These are phyloP conservation scores for Artemia sinica DNA, from an alignment of 2,888 invertebrate species.

Conservation along the genomic window DNA sequence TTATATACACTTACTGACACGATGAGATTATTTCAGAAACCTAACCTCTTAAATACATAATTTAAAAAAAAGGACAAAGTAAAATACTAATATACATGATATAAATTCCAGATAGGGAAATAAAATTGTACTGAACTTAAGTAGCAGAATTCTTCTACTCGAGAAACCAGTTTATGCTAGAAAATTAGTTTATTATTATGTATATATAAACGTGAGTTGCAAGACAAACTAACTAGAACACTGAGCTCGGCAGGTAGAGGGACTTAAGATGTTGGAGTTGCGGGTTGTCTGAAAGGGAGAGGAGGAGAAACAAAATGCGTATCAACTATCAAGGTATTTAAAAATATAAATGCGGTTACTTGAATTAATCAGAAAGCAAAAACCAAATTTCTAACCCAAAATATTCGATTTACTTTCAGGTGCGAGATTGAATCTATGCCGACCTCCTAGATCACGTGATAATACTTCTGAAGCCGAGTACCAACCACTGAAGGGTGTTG, in stretches of 20 bases:
- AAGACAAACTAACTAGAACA: not conserved
- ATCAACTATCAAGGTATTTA: no score
- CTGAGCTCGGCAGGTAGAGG: not conserved
- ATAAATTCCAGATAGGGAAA: no score
- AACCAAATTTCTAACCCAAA: not conserved
- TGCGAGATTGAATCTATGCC: constrained; percentile 64
- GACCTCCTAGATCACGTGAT: constrained; percentile 73
- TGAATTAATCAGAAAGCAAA: not conserved
- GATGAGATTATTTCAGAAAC: no score
- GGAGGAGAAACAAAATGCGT: not conserved
- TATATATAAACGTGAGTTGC: no score
- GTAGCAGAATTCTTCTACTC: no score
- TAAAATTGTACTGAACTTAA: no score
- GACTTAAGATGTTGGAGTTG: not conserved
- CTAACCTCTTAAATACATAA: no score
- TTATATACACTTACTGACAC: no score
- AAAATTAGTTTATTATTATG: no score
- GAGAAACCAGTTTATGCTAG: no score
- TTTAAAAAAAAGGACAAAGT: no score
- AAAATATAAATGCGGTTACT: not conserved
- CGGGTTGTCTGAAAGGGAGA: not conserved
- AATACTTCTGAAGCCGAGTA: constrained; percentile 95
- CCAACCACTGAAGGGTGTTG: constrained; percentile 89
- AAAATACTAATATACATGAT: no score
- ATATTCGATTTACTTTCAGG: constrained; percentile 29